phyloP scores from a whole-genome alignment of 2,113 vertebrate species.

The Oncorhynchus tshawytscha region DNA sequence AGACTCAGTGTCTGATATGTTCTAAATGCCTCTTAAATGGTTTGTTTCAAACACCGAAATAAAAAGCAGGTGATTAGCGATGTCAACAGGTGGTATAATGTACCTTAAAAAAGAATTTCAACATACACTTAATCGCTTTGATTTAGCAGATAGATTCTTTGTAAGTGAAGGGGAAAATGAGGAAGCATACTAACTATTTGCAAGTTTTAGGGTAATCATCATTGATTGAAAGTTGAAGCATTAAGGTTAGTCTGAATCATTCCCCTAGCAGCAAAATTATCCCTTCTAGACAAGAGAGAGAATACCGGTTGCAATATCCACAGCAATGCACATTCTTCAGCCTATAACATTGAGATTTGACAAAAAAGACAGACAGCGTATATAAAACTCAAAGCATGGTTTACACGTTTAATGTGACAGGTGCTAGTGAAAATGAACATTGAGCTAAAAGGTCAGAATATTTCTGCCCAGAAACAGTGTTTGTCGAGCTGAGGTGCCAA shows the following conservation, averaged over 20 bases:
- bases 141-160: slow-evolving; percentile 21
- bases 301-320: slow-evolving; percentile 1
- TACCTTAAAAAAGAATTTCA: slow-evolving; percentile 45
- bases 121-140: slow-evolving; percentile 41
- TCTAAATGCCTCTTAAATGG: slow-evolving; percentile 42
- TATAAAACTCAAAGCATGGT: slow-evolving; percentile 5
- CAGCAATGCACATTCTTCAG: slow-evolving; percentile 45
- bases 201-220: slow-evolving; percentile 12
- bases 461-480: slow-evolving; percentile 26
- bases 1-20: slow-evolving; percentile 48
- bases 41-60: slow-evolving; percentile 24
- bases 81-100: slow-evolving; percentile 39
- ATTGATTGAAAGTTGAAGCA: slow-evolving; percentile 10
- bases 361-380: slow-evolving; percentile 2
- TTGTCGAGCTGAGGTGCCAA: slow-evolving; percentile 1
- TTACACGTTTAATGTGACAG: not conserved
- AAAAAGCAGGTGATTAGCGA: slow-evolving; percentile 19
- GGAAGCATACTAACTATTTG: slow-evolving; percentile 10
- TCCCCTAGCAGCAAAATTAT: slow-evolving; percentile 45
- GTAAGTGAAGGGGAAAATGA: not conserved
- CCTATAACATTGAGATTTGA: slow-evolving; percentile 29
- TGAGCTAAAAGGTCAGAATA: slow-evolving; percentile 31
- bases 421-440: not conserved
- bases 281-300: not conserved
- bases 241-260: slow-evolving; percentile 6